Evolutionary conservation across 2,797 vertebrate species (phyloP).

Genomic region (Chloroceryle amazona): DNA sequence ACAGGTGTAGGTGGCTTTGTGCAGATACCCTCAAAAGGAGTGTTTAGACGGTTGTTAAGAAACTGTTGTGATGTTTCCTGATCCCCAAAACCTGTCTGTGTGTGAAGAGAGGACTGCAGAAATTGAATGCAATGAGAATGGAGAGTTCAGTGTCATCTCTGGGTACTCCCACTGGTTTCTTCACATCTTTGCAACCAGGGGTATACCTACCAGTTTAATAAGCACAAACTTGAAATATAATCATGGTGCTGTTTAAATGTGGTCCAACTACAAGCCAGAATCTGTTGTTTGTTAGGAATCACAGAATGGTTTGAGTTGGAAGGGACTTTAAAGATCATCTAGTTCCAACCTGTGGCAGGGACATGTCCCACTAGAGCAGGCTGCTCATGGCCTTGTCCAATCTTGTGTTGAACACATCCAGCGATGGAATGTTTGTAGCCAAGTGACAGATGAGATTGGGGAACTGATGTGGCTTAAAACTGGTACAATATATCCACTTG

Average conservation of each 20-base stretch:
- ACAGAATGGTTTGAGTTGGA: too few species aligned
- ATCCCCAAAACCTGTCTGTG: rapidly evolving
- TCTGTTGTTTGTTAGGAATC: not conserved
- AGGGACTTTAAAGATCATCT: too few species aligned
- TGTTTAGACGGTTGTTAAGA: not conserved
- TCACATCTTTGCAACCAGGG: not conserved
- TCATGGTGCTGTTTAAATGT: not conserved
- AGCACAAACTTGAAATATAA: not conserved
- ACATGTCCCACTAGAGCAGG: not conserved
- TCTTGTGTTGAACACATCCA: not conserved
- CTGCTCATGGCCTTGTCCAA: not conserved
- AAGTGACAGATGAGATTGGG: not conserved
- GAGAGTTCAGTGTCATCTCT: not conserved
- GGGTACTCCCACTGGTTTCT: not conserved
- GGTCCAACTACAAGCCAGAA: not conserved
- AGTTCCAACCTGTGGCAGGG: not conserved
- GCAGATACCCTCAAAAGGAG: not conserved
- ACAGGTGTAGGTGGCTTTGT: not conserved
- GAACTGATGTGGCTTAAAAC: not conserved
- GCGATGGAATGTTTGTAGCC: not conserved
- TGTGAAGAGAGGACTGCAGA: not conserved
- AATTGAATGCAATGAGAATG: not conserved
- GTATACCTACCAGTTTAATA: not conserved
- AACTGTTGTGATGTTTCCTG: not conserved
- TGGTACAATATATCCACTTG: not conserved